Base-by-base conservation (phyloP, 2,888 invertebrate species). In the Trypoxylon attenuatum region DNA sequence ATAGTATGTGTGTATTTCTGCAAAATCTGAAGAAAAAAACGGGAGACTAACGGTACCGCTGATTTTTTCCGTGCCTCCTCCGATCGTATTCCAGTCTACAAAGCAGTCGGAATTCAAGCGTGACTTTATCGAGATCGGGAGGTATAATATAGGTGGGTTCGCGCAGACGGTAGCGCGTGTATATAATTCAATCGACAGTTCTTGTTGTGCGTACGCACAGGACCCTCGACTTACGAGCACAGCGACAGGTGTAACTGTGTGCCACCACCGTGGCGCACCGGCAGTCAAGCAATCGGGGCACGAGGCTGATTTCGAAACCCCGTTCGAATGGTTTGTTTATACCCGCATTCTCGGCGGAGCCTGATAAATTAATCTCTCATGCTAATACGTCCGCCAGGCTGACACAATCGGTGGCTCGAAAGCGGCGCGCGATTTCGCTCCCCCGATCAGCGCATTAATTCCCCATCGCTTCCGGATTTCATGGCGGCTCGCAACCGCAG, bases 291-390 rank as follows among this genome's bases (percentile, higher is more conserved):
- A 58, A 52, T 33, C 69, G 60, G 63, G 55, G 53, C 67, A 68
- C 63, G 61, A 59, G 62, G 64, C 64, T 51, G 58, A 58, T 74
- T 74, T 75, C 74, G 74, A 71, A 74, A 74, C 66, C 57, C 54
- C 43, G 60, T 57, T 0, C 41, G 57, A 59, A 56, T 57, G 67
- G 68, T 71, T 73, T 76, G 69, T 76, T 76, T 71, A 69, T 71
- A 51, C 61, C 63, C 66, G 66, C 76, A 62, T 71, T 66, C 73
- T 47, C 73, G 53, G 47, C 51, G 19, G 54, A 51, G 56, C 71
- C 73, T 71, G 73, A 76, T 76, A 76, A 76, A 76, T 76, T 76
- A 76, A 76, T 76, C 75, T 75, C 76, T 39, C 65, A 67, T 72
- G 76, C 76, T 75, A 75, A 75, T 75, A 72, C 68, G 60, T 62